Evolutionary conservation across 2,888 invertebrate species (phyloP).

Genomic region (Cryptus viduatorius): DNA sequence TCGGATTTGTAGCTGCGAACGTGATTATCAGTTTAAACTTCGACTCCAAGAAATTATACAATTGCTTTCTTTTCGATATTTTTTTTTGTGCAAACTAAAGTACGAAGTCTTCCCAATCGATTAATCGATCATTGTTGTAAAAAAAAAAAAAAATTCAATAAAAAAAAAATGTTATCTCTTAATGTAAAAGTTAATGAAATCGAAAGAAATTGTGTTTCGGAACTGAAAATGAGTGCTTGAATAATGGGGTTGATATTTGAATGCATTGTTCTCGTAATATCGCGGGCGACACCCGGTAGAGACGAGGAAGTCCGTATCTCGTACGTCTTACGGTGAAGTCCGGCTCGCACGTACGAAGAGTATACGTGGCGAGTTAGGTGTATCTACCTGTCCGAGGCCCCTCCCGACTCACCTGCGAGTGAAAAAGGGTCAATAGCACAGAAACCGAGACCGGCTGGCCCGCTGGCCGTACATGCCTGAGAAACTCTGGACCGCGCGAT

Average conservation of each 20-base stretch:
- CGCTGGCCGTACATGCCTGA: conserved; percentile 49
- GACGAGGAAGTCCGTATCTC: conserved; percentile 55
- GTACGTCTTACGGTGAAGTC: conserved; percentile 71
- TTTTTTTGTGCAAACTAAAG: background rate
- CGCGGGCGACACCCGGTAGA: conserved; percentile 73
- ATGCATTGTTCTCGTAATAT: conserved; percentile 11
- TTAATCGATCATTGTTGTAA: too few relatives aligned
- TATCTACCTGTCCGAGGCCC: conserved; percentile 78
- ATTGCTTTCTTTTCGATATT: background rate
- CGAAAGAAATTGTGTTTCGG: too few relatives aligned
- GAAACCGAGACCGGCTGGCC: conserved; percentile 53
- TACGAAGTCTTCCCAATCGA: too few relatives aligned
- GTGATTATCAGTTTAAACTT: background rate
- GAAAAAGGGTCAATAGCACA: conserved; percentile 82
- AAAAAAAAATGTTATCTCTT: too few relatives aligned
- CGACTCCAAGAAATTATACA: background rate
- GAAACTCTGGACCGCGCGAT: conserved; percentile 75
- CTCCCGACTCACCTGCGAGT: conserved; percentile 79
- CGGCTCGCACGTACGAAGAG: conserved; percentile 39
- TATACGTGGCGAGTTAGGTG: conserved; percentile 75
- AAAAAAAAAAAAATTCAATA: too few relatives aligned
- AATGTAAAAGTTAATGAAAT: too few relatives aligned
- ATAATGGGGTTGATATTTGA: background rate
- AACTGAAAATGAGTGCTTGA: background rate
- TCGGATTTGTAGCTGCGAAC: background rate